Conservation (phyloP, 2,888 invertebrate species). For the Polydrusus cervinus region DNA sequence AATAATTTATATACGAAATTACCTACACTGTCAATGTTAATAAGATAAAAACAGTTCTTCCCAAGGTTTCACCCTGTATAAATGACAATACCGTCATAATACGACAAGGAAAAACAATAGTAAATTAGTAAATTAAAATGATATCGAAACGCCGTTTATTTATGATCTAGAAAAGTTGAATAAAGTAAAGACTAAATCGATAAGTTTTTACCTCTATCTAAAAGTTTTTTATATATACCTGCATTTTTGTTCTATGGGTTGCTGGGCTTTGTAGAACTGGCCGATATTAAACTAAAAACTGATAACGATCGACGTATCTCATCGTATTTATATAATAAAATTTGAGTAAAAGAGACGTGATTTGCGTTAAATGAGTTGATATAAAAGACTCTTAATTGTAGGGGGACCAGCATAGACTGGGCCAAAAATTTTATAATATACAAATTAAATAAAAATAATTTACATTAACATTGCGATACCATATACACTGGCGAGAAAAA, state of each 20-base stretch:
- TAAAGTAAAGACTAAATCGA: too few species aligned
- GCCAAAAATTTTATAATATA: background rate
- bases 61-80: too few species aligned
- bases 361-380: slow-evolving; percentile 39
- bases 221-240: slow-evolving; percentile 53
- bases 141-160: too few species aligned
- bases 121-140: too few species aligned
- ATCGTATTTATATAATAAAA: slow-evolving; percentile 50
- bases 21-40: too few species aligned
- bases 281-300: slow-evolving; percentile 49
- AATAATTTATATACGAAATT: too few species aligned
- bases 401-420: slow-evolving; percentile 11
- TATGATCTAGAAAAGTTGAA: too few species aligned
- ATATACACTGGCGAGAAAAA: too few species aligned
- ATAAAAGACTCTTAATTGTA: slow-evolving; percentile 12
- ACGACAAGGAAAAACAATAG: too few species aligned
- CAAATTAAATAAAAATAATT: background rate
- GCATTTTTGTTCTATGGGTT: slow-evolving; percentile 41
- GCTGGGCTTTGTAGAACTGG: slow-evolving; percentile 30
- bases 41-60: too few species aligned
- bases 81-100: too few species aligned
- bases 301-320: slow-evolving; percentile 49
- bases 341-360: slow-evolving; percentile 45
- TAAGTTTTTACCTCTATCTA: background rate
- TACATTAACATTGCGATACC: too few species aligned